Evolutionary conservation across 2,888 invertebrate genomes (phyloP).

Genomic region (Folsomia manolachei): DNA sequence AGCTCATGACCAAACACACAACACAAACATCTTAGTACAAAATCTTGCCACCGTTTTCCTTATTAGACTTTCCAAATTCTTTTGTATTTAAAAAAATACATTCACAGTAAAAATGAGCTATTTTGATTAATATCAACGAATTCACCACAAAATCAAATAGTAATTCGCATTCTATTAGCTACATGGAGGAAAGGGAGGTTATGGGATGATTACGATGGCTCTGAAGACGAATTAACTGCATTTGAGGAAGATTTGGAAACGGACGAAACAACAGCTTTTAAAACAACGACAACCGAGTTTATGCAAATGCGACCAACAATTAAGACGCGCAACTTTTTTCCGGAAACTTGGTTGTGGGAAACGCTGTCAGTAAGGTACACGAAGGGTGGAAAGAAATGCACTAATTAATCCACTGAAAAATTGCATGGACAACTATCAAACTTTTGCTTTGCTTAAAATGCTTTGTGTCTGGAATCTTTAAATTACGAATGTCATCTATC

Average conservation of each 20-base stretch:
- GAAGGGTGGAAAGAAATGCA: slow-evolving; percentile 14
- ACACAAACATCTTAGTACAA: no score
- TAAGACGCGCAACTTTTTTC: slow-evolving; percentile 51
- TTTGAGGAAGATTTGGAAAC: neutral
- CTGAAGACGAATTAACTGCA: neutral
- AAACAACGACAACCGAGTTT: neutral
- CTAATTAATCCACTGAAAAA: neutral
- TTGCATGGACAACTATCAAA: slow-evolving; percentile 1
- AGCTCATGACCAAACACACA: no score
- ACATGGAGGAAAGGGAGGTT: neutral
- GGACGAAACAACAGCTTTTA: neutral
- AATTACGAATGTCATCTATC: neutral
- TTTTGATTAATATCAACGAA: no score
- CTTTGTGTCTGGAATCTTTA: neutral
- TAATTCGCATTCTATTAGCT: neutral
- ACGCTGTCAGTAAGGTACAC: slow-evolving; percentile 29
- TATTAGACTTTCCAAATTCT: no score
- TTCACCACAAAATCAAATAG: neutral
- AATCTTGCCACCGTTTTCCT: no score
- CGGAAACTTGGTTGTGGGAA: slow-evolving; percentile 54
- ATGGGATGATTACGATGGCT: neutral
- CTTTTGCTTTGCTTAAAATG: slow-evolving; percentile 13
- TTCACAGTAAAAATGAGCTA: no score
- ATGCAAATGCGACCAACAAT: neutral
- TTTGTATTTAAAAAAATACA: no score